These are phyloP conservation scores for Oplegnathus fasciatus DNA, from an alignment of 2,113 vertebrate species.

Conservation along the genomic window DNA sequence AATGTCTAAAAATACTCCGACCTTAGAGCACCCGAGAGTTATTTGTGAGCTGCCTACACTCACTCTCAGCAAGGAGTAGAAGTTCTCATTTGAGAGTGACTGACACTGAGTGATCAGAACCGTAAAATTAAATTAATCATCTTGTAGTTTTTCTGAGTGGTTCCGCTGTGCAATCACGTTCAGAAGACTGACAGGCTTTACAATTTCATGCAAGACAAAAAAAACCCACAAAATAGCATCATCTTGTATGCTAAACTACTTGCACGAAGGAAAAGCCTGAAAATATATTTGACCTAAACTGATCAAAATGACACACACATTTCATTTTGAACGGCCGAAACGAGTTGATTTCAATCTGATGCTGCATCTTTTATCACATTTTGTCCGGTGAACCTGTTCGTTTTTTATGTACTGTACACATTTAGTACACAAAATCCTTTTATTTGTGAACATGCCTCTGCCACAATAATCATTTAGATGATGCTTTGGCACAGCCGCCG, in stretches of 20 bases:
- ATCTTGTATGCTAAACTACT: too few species aligned
- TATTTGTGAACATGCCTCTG: background rate
- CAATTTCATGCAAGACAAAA: background rate
- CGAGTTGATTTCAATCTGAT: background rate
- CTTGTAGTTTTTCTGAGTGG: background rate
- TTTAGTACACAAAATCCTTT: background rate
- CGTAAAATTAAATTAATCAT: conserved; percentile 1
- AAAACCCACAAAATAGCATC: background rate
- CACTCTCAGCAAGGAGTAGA: background rate
- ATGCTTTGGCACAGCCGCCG: background rate
- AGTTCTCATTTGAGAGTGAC: background rate
- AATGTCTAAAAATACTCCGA: background rate
- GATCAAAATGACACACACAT: background rate
- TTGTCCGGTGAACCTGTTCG: background rate
- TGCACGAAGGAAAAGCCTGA: background rate
- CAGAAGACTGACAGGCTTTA: background rate
- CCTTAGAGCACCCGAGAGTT: background rate
- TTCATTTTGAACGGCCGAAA: background rate
- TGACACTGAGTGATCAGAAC: conserved; percentile 1
- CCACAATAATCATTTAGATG: background rate
- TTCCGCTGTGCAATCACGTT: background rate
- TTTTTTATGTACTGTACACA: background rate
- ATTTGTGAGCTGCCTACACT: background rate
- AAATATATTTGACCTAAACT: background rate
- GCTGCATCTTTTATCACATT: too few species aligned